These are phyloP conservation scores for Copsychus sechellarum DNA, from an alignment of 2,113 vertebrate species.

Conservation along the genomic window DNA sequence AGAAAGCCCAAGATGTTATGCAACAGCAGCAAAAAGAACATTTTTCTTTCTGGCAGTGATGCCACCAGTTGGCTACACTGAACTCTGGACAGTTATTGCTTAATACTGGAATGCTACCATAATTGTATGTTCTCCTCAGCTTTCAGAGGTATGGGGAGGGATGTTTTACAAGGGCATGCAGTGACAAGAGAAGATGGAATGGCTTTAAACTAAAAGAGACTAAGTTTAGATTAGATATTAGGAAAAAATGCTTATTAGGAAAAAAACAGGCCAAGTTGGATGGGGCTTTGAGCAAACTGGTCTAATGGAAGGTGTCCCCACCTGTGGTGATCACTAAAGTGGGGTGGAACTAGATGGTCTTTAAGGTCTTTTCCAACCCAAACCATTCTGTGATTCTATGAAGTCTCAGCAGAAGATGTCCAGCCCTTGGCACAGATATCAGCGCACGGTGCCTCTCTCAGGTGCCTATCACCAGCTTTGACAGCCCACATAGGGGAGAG, in stretches of 20 bases:
- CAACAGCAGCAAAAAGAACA: neutral
- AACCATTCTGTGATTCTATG: neutral
- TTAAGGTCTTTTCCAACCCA: neutral
- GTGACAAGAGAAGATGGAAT: neutral
- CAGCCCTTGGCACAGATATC: neutral
- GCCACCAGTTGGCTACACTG: neutral
- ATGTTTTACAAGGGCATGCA: neutral
- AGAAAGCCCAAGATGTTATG: neutral
- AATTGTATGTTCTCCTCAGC: neutral
- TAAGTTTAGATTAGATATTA: neutral
- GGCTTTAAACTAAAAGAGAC: neutral
- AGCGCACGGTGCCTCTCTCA: fast-evolving
- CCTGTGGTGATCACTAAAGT: too few relatives aligned
- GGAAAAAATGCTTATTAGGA: neutral
- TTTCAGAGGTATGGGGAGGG: neutral
- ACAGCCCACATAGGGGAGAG: fast-evolving
- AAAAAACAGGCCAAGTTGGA: neutral
- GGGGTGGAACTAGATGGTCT: neutral
- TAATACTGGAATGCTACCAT: fast-evolving
- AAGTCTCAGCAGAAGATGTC: neutral
- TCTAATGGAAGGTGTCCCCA: neutral
- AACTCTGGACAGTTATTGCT: neutral
- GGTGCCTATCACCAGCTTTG: neutral
- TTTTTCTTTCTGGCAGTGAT: neutral
- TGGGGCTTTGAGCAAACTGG: neutral